phyloP scores from a whole-genome alignment of 2,888 invertebrate species.

The Timema podura region DNA sequence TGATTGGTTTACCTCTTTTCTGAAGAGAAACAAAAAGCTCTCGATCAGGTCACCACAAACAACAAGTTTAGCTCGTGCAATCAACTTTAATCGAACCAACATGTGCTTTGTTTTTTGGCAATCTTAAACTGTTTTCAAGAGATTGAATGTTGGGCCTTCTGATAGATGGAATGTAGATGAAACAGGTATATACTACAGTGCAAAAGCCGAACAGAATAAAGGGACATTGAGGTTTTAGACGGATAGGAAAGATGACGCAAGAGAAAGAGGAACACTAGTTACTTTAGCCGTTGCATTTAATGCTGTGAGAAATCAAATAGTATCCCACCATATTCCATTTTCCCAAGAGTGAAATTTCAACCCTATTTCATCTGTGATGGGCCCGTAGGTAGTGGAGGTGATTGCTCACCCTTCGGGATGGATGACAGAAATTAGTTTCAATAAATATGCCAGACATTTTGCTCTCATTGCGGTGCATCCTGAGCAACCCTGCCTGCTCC shows the following conservation, averaged over 20 bases:
- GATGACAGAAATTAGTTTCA: slow-evolving; percentile 12
- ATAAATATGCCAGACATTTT: slow-evolving; percentile 2
- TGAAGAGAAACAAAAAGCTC: slow-evolving; percentile 35
- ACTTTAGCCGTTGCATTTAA: slow-evolving; percentile 30
- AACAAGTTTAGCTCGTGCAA: slow-evolving; percentile 37
- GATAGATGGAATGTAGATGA: slow-evolving; percentile 21
- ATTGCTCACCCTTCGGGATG: slow-evolving; percentile 11
- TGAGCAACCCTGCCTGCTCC: not conserved
- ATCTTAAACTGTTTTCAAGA: slow-evolving; percentile 21
- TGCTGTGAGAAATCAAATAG: not conserved
- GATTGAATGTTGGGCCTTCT: slow-evolving; percentile 7
- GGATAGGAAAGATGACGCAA: slow-evolving; percentile 18
- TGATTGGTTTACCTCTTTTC: slow-evolving; percentile 39
- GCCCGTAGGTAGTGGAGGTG: slow-evolving; percentile 1
- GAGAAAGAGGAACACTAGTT: slow-evolving; percentile 32
- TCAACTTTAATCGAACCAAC: slow-evolving; percentile 36
- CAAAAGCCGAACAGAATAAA: slow-evolving; percentile 13
- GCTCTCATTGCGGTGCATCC: not conserved
- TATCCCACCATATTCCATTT: not conserved
- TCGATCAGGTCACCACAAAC: slow-evolving; percentile 36
- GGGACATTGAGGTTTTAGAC: not conserved
- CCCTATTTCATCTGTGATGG: not conserved
- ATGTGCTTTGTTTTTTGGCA: slow-evolving; percentile 50
- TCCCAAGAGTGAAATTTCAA: slow-evolving; percentile 1
- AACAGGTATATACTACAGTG: slow-evolving; percentile 20